Conservation (phyloP, 2,888 invertebrate species). For the Ophion obscuratus region DNA sequence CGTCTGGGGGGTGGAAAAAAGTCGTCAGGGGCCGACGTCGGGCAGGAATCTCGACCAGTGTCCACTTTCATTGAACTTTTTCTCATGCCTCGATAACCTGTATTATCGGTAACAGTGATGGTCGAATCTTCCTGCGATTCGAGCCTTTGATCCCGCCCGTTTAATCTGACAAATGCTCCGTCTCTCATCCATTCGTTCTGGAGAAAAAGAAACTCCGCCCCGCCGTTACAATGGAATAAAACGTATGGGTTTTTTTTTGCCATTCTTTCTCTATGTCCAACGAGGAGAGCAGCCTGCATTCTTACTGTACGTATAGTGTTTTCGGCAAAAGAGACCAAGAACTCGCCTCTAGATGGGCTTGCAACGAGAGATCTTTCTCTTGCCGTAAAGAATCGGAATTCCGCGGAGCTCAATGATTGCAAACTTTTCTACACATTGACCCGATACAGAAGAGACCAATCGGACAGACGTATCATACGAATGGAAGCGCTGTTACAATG, state of each 20-base stretch:
- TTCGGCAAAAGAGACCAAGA: constrained; percentile 5
- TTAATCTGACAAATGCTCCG: constrained; percentile 31
- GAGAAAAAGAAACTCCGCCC: not conserved
- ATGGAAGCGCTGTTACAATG: constrained; percentile 26
- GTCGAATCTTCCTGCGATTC: not conserved
- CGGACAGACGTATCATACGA: not conserved
- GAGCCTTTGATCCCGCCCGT: not conserved
- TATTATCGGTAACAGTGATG: not conserved
- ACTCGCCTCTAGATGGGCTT: not conserved
- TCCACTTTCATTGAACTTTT: not conserved
- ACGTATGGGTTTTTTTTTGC: not conserved
- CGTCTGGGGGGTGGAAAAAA: not conserved
- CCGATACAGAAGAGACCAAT: constrained; percentile 22
- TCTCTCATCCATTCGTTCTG: not conserved
- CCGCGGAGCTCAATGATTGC: constrained; percentile 25
- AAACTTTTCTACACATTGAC: constrained; percentile 34
- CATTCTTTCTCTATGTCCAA: not conserved
- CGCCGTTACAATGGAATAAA: constrained; percentile 20
- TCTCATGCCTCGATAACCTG: not conserved
- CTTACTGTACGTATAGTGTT: not conserved
- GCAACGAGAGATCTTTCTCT: not conserved
- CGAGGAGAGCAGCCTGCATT: constrained; percentile 9
- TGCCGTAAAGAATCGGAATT: constrained; percentile 37
- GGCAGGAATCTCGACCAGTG: not conserved
- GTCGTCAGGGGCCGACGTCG: not conserved